Evolutionary conservation across 2,888 invertebrate species (phyloP), one percentile per base, ranked within the genome.

Genomic region (Phortica okadai): DNA sequence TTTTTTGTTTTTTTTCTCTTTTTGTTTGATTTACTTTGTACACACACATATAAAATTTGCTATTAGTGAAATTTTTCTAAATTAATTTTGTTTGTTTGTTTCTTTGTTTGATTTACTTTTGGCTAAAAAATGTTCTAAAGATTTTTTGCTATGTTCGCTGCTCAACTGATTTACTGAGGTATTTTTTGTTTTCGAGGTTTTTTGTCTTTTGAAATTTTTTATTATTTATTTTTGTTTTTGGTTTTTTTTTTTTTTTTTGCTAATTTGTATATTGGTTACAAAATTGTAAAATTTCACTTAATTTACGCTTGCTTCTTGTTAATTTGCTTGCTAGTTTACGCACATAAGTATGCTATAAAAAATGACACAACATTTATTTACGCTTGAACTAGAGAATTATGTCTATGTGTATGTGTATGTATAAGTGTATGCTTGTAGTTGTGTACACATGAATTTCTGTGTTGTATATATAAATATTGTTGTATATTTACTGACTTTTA

Each of bases 321-420:
- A 8, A 42, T 72, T 72, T 58, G 33, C 41, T 6, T 59, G 42
- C 16, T 73, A 21, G 11, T 44, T 67, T n/a, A 50, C 56, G 50
- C 67, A 25, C 11, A 58, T 76, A 79, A 74, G 81, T 81, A 82
- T 81, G 86, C 85, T 86, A 87, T 86, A 84, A 83, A 88, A 86
- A 88, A 69, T 82, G 67, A 86, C 88, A 86, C 85, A 86, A 86
- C 85, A 86, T 86, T 84, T 82, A 85, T 88, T 79, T 79, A 78
- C 64, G 83, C 77, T 84, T 80, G 77, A 76, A 64, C 79, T 84
- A 82, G 81, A 54, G 14, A 72, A 25, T 72, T 73, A 77, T 81
- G 76, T 54, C 73, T 78, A 76, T 78, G 56, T 56, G 76, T 76
- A 59, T 69, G 56, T 56, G 76, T 76, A 59, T 69, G 25, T 74